Conservation (phyloP, 1,140 invertebrate species). For the Kradibia gibbosae region DNA sequence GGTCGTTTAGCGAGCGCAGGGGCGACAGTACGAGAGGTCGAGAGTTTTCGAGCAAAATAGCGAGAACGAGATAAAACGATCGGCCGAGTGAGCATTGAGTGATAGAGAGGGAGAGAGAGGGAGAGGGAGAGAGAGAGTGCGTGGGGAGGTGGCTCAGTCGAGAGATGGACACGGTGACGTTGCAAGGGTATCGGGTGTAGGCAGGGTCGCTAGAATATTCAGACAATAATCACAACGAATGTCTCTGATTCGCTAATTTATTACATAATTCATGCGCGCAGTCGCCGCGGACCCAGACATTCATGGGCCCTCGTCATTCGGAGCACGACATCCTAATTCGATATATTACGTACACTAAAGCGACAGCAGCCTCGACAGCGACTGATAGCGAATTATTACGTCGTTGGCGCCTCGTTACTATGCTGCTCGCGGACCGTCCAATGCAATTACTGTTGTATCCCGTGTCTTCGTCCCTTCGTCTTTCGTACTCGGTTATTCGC, state of each 20-base stretch:
- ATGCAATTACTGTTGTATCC: conserved; percentile 69
- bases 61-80: conserved; percentile 24
- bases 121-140: conserved; percentile 13
- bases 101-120: conserved; percentile 35
- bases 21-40: conserved; percentile 12
- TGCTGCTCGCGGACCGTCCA: conserved; percentile 65
- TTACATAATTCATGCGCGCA: conserved; percentile 60
- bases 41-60: conserved; percentile 37
- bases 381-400: conserved; percentile 72
- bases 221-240: conserved; percentile 53
- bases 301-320: conserved; percentile 63
- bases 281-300: not conserved
- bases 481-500: not conserved
- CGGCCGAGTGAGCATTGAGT: not conserved
- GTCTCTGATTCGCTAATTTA: conserved; percentile 58
- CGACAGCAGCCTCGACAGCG: conserved; percentile 58
- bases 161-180: not conserved
- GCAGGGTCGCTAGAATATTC: conserved; percentile 48
- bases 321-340: conserved; percentile 67
- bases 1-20: conserved; percentile 43
- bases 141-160: not conserved
- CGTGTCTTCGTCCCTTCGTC: conserved; percentile 42
- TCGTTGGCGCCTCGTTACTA: conserved; percentile 68
- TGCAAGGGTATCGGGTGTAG: not conserved
- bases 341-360: conserved; percentile 71